phyloP scores from a whole-genome alignment of 2,888 invertebrate species.

The Tipula lateralis region DNA sequence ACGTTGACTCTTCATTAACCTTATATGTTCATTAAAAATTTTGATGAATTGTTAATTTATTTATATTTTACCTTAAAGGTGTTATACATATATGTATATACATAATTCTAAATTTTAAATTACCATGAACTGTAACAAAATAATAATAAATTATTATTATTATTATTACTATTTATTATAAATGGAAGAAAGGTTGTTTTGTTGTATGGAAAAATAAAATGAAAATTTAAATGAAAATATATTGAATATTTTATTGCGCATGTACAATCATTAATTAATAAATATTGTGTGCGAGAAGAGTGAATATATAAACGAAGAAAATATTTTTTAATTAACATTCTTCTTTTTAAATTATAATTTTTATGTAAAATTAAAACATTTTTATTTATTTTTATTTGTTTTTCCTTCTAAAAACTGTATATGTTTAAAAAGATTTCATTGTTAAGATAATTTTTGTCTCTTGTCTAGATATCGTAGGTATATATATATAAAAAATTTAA shows the following conservation, averaged over 20 bases:
- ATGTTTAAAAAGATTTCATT: not conserved
- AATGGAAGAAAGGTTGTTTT: not conserved
- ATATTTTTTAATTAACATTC: slow-evolving; percentile 24
- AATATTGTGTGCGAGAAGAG: slow-evolving; percentile 19
- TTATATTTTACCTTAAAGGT: not conserved
- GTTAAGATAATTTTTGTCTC: not conserved
- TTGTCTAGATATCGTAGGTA: too few relatives aligned
- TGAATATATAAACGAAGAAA: not conserved
- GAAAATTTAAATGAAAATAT: slow-evolving; percentile 11
- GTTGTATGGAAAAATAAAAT: not conserved
- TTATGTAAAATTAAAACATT: not conserved
- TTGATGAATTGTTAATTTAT: not conserved
- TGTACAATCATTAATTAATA: not conserved
- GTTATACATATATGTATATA: not conserved
- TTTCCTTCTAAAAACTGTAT: too few relatives aligned
- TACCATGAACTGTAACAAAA: slow-evolving; percentile 11
- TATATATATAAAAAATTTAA: not conserved
- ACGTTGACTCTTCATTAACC: not conserved
- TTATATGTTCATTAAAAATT: not conserved
- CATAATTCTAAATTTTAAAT: not conserved
- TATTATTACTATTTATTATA: not conserved
- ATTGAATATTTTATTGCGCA: slow-evolving; percentile 24
- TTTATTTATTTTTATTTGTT: not conserved
- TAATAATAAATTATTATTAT: not conserved
- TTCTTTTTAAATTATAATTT: slow-evolving; percentile 11